phyloP scores from a whole-genome alignment of 2,888 invertebrate genomes.

The Brachycybe producta region DNA sequence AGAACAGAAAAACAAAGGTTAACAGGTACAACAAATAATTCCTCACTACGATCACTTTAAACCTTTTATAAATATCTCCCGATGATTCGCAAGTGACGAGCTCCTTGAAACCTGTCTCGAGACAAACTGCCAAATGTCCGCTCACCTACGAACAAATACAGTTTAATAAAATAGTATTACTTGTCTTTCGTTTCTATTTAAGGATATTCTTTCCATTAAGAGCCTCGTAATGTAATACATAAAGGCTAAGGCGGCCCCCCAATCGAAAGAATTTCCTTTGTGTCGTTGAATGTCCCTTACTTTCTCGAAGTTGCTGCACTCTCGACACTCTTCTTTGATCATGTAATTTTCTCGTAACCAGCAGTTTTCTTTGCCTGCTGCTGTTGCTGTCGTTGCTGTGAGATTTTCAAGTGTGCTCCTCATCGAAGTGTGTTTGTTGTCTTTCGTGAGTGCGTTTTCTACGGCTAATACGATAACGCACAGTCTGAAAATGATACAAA shows the following conservation, averaged over 20 bases:
- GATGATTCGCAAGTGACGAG: constrained; percentile 6
- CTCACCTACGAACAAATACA: constrained; percentile 5
- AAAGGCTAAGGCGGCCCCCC: background rate
- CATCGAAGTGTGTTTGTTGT: background rate
- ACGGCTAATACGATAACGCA: constrained; percentile 12
- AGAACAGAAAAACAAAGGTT: background rate
- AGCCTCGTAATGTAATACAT: too few species aligned
- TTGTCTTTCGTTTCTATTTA: too few species aligned
- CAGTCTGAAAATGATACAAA: constrained; percentile 1
- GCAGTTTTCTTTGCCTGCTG: constrained; percentile 6
- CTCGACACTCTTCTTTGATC: constrained; percentile 13
- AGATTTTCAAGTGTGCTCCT: background rate
- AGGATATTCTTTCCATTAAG: too few species aligned
- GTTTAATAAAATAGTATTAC: background rate
- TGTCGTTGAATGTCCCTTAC: background rate
- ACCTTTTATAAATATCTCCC: constrained; percentile 11
- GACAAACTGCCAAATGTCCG: constrained; percentile 8
- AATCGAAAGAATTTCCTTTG: background rate
- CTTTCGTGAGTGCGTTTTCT: constrained; percentile 12
- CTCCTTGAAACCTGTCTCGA: constrained; percentile 9
- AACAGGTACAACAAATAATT: background rate
- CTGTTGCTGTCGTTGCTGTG: too few species aligned
- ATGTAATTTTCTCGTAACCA: constrained; percentile 11
- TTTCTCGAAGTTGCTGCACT: constrained; percentile 13
- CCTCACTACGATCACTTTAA: background rate